Conservation (phyloP, 2,113 vertebrate genomes). For the Hassar affinis region DNA sequence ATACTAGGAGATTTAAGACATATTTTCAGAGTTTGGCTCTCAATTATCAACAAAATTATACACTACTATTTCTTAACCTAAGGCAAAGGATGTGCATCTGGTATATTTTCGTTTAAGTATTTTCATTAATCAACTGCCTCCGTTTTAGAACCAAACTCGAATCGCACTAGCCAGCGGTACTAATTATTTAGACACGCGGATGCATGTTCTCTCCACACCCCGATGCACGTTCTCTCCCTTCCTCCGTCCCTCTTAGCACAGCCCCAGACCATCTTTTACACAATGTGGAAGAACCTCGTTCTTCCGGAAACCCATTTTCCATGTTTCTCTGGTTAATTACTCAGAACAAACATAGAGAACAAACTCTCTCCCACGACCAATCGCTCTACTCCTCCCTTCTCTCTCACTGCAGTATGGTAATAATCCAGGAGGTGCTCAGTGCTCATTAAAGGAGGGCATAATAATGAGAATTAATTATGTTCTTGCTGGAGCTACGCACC, state of each 20-base stretch:
- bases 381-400: neutral
- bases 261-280: constrained; percentile 20
- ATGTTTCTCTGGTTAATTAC: constrained; percentile 42
- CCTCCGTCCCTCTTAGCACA: neutral
- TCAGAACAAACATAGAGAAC: constrained; percentile 31
- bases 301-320: neutral
- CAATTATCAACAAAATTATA: neutral
- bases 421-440: constrained; percentile 1
- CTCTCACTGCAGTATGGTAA: constrained; percentile 3
- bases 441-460: constrained; percentile 17
- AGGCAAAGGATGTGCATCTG: neutral
- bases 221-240: neutral
- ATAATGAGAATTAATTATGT: constrained; percentile 35
- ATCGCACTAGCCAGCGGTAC: neutral
- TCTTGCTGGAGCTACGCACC: constrained; percentile 2
- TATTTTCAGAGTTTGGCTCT: neutral
- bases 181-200: constrained; percentile 16
- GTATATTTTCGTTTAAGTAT: neutral
- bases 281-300: neutral
- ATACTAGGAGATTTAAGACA: neutral
- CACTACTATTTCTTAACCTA: neutral
- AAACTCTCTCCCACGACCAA: neutral
- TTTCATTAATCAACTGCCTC: neutral
- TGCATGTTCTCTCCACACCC: neutral
- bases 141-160: neutral